phyloP scores from a whole-genome alignment of 35 echinoderm and acorn worm species.

The Diadema setosum region DNA sequence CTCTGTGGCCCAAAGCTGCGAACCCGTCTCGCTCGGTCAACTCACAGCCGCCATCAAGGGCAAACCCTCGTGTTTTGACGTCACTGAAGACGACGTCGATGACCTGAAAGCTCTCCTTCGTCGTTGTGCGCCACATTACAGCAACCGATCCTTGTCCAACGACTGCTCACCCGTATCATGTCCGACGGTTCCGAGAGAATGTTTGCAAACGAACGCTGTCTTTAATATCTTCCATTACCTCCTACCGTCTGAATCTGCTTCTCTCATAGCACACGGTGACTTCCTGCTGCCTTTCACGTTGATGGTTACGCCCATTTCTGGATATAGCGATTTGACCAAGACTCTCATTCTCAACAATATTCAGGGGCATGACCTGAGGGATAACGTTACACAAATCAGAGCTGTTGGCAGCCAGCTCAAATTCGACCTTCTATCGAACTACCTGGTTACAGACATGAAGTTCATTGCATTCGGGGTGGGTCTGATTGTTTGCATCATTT shows the following conservation, averaged over 20 bases:
- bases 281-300: neutral
- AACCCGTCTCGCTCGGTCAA: neutral
- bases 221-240: slow-evolving; percentile 44
- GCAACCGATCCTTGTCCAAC: neutral
- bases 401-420: slow-evolving; percentile 21
- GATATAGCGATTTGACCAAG: neutral
- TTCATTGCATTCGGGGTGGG: neutral
- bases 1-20: neutral
- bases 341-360: slow-evolving; percentile 42
- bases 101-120: neutral
- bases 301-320: neutral
- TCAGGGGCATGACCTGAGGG: neutral
- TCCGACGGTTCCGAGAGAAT: slow-evolving; percentile 16
- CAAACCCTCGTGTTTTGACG: neutral
- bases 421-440: neutral
- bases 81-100: neutral
- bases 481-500: slow-evolving; percentile 1
- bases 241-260: neutral
- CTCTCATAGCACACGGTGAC: neutral
- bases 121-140: neutral
- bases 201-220: neutral
- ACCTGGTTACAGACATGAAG: neutral
- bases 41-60: neutral
- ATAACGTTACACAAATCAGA: slow-evolving; percentile 26
- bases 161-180: neutral